These are phyloP conservation scores for Meandrusa payeni DNA, from an alignment of 2,888 invertebrate species.

Conservation along the genomic window DNA sequence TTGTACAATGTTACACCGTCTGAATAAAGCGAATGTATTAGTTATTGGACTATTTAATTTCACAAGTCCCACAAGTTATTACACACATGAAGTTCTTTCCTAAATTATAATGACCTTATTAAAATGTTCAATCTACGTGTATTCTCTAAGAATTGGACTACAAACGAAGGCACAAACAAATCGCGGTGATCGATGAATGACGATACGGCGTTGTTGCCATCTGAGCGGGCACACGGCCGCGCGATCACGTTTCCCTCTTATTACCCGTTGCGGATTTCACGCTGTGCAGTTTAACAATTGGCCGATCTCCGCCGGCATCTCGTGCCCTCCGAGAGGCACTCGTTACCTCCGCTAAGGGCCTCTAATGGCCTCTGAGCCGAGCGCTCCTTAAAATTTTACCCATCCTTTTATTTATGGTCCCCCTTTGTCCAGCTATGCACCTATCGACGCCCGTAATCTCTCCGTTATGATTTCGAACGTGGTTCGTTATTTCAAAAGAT, in stretches of 20 bases:
- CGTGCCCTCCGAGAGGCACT: conserved; percentile 44
- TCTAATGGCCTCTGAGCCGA: conserved; percentile 65
- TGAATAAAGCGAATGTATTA: no score
- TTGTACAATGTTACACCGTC: no score
- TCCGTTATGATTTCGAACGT: conserved; percentile 53
- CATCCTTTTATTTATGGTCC: conserved; percentile 71
- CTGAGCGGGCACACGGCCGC: conserved; percentile 34
- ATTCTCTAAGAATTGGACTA: no score
- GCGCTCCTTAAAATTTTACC: conserved; percentile 75
- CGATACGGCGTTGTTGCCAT: no score
- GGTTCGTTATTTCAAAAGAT: conserved; percentile 31
- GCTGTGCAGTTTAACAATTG: conserved; percentile 54
- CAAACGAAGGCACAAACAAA: no score
- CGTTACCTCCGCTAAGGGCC: conserved; percentile 69
- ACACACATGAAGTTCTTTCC: no score
- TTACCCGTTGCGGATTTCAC: conserved; percentile 54
- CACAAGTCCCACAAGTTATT: no score
- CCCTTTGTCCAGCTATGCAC: conserved; percentile 55
- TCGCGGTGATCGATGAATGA: no score
- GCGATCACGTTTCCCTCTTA: conserved; percentile 38
- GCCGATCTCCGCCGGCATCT: conserved; percentile 65
- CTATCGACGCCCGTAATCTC: conserved; percentile 58
- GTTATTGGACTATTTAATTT: no score
- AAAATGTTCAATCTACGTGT: no score
- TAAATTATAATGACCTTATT: no score